Conservation (phyloP, 1,140 invertebrate genomes). For the Drosophila subobscura region DNA sequence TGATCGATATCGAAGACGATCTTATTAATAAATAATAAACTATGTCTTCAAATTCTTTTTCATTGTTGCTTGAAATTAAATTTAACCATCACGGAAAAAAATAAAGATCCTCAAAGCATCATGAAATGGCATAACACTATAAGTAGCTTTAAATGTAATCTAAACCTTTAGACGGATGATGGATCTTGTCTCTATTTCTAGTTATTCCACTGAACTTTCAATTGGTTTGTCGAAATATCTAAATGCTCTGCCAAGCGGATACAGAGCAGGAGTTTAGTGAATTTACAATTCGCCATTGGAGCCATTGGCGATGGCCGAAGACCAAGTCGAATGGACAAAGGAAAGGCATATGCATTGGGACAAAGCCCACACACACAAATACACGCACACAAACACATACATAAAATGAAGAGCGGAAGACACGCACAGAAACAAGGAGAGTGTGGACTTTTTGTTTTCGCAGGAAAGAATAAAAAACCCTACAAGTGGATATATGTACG, state of each 20-base stretch:
- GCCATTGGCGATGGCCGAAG: conserved; percentile 43
- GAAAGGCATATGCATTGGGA: conserved; percentile 32
- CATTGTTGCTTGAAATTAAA: too few relatives aligned
- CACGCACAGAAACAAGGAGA: conserved; percentile 46
- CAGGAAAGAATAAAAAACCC: conserved; percentile 76
- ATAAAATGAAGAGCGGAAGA: conserved; percentile 45
- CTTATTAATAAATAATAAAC: too few relatives aligned
- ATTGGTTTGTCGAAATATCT: too few relatives aligned
- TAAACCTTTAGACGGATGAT: too few relatives aligned
- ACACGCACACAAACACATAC: conserved; percentile 7
- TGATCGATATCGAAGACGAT: too few relatives aligned
- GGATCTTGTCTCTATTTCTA: too few relatives aligned
- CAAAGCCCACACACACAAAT: conserved; percentile 27
- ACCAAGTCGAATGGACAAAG: conserved; percentile 22
- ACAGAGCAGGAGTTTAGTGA: conserved; percentile 16
- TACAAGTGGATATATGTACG: conserved; percentile 63
- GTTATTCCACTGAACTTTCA: too few relatives aligned
- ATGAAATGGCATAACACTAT: too few relatives aligned
- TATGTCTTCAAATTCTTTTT: too few relatives aligned
- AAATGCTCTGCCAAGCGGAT: too few relatives aligned
- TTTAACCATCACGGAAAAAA: too few relatives aligned
- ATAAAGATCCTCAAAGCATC: not conserved
- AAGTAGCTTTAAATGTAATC: too few relatives aligned
- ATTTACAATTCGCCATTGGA: conserved; percentile 48
- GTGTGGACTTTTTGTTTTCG: conserved; percentile 74